Base-by-base conservation (phyloP, 2,113 vertebrate species). In the Haplochromis vanheusdeni region DNA sequence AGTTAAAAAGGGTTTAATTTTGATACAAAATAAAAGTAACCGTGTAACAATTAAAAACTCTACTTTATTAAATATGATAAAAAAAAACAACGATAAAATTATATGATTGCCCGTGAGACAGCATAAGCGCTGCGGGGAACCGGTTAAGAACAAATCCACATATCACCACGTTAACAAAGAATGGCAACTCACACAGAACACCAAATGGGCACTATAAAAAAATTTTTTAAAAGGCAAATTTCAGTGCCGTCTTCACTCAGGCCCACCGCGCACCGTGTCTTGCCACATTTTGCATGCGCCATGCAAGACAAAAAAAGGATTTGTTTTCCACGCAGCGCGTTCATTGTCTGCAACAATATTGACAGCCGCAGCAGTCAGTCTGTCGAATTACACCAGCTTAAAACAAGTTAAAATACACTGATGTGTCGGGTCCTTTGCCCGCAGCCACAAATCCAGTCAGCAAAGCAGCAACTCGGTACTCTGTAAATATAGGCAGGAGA, bases 21-120 rank as follows among this genome's bases (percentile, higher is more conserved):
- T 56, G 9, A 56, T 5, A 56, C 55, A 14, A 56, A 56, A 56
- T 56, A 26, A 56, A 56, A 56, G 54, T 56, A 56, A 56, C 23
- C 0, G 6, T 56, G 23, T 56, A 16, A 56, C 55, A 16, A 23
- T 26, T 55, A 55, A 26, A 55, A 55, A 55, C 54, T 7, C 21
- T 4, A 23, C 4, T 26, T 55, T 55, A 55, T 55, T 55, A 55
- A 13, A 26, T 26, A 55, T 23, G 54, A 55, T 28, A 1, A 37
- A 40, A 37, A n/a, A 54, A 26, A 7, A 26, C 4, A 4, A 3
- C 0, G 0, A 26, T 13, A 13, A 55, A 55, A 55, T 26, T 55
- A 4, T 55, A 55, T 55, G 54, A 26, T 26, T 26, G 54, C 6
- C 21, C 1, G 0, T 55, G 54, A 55, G 54, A 55, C 11, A 55